Evolutionary conservation across 2,113 vertebrate species (phyloP), one percentile per base, ranked within the genome.

Genomic region (Scortum barcoo): DNA sequence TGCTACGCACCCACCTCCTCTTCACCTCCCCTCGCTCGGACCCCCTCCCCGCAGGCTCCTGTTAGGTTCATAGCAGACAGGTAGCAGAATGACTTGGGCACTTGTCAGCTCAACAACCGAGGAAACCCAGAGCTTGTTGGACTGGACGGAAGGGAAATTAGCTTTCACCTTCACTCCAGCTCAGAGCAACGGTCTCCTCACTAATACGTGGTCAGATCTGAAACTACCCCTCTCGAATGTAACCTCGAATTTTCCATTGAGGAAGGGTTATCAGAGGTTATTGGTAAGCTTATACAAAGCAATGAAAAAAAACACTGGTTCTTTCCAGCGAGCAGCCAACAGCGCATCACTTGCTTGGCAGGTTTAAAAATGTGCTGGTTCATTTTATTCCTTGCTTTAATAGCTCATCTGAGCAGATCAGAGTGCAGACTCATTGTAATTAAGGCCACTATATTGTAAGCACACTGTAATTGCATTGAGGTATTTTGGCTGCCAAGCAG

Each of bases 21-120:
- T 80, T 56, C 56, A 72, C 58, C 69, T 53, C 72, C 54, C 56
- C 73, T 76, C 62, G 4, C 48, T 69, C 58, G 19, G 62, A 80
- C 60, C 36, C 74, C 73, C 67, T 86, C 76, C 61, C n/a, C 3
- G 50, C 24, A 66, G 81, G 53, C 66, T 53, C 26, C 50, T 30
- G 67, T 87, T 84, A 63, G 80, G 57, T 91, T 92, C 85, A 86
- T 69, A 66, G 74, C 26, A 22, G 75, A 82, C 86, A 89, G 82
- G 87, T 89, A 86, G 58, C 77, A 70, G 81, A 85, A 87, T 75
- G 82, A 88, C 71, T 85, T 58, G 62, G 85, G 62, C 67, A 61
- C 70, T 79, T 88, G 85, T 87, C 83, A 85, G 78, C 74, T 80
- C 60, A 78, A 80, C 67, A 87, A 78, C 73, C 44, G 53, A 68